Evolutionary conservation across 2,888 invertebrate species (phyloP).

Genomic region (Ecdyonurus torrentis): DNA sequence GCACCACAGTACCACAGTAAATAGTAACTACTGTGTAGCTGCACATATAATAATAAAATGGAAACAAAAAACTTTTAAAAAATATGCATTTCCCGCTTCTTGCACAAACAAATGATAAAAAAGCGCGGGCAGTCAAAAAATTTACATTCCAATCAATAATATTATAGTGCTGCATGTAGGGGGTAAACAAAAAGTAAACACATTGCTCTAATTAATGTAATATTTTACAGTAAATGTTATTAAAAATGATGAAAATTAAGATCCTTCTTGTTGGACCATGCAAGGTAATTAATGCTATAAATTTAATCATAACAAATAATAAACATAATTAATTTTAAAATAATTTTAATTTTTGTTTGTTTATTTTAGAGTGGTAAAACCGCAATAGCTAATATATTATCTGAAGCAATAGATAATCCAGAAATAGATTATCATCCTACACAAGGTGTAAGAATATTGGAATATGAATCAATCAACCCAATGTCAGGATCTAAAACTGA

Average conservation of each 20-base stretch:
- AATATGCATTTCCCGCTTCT: no score
- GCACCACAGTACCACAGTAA: no score
- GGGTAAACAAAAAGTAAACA: no score
- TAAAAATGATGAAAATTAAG: not conserved
- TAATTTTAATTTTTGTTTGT: not conserved
- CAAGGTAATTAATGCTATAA: not conserved
- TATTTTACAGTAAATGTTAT: no score
- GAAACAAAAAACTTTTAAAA: no score
- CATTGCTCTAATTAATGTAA: no score
- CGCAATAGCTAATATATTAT: constrained; percentile 4
- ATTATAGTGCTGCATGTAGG: no score
- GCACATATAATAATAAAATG: no score
- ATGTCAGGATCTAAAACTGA: not conserved
- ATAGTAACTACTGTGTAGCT: no score
- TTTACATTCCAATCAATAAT: no score
- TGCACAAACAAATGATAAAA: no score
- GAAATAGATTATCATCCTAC: constrained; percentile 6
- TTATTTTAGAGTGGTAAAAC: constrained; percentile 8
- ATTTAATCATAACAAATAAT: not conserved
- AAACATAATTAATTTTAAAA: not conserved
- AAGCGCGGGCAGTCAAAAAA: no score
- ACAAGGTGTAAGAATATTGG: constrained; percentile 7
- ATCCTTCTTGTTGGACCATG: constrained; percentile 1
- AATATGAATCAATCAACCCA: constrained; percentile 5
- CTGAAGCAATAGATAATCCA: constrained; percentile 4